phyloP scores from a whole-genome alignment of 2,888 invertebrate species.

The Mesochorus sp. region DNA sequence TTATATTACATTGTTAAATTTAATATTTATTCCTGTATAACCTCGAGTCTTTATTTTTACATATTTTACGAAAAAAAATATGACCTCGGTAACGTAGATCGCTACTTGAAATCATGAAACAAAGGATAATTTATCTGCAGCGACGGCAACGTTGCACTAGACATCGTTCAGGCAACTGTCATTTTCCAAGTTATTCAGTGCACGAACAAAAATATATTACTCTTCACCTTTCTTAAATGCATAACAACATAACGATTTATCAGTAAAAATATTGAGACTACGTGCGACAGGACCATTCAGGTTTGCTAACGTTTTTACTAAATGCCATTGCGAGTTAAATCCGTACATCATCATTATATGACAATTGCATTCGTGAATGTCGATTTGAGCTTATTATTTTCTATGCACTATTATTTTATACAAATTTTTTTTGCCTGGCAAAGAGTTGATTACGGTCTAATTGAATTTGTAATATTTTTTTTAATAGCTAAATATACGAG shows the following conservation, averaged over 20 bases:
- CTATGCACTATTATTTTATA: slow-evolving; percentile 14
- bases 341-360: slow-evolving; percentile 21
- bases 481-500: too few species aligned
- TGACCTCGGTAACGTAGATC: slow-evolving; percentile 7
- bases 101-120: not conserved
- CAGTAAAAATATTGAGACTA: slow-evolving; percentile 70
- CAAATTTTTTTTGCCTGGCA: too few species aligned
- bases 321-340: not conserved
- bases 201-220: slow-evolving; percentile 51
- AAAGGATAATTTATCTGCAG: slow-evolving; percentile 14
- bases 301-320: slow-evolving; percentile 22
- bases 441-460: too few species aligned
- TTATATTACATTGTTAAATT: too few species aligned
- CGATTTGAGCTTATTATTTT: slow-evolving; percentile 24
- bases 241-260: slow-evolving; percentile 67
- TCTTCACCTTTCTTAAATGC: slow-evolving; percentile 71
- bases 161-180: slow-evolving; percentile 76
- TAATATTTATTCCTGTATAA: too few species aligned
- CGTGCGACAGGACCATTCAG: slow-evolving; percentile 56
- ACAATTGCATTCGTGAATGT: slow-evolving; percentile 27
- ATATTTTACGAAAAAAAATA: not conserved
- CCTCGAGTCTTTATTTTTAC: too few species aligned
- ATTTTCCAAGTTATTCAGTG: slow-evolving; percentile 71
- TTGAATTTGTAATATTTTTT: too few species aligned
- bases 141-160: slow-evolving; percentile 67